Evolutionary conservation across 2,113 vertebrate genomes (phyloP), one percentile per base, ranked within the genome.

Genomic region (Corythoichthys intestinalis): DNA sequence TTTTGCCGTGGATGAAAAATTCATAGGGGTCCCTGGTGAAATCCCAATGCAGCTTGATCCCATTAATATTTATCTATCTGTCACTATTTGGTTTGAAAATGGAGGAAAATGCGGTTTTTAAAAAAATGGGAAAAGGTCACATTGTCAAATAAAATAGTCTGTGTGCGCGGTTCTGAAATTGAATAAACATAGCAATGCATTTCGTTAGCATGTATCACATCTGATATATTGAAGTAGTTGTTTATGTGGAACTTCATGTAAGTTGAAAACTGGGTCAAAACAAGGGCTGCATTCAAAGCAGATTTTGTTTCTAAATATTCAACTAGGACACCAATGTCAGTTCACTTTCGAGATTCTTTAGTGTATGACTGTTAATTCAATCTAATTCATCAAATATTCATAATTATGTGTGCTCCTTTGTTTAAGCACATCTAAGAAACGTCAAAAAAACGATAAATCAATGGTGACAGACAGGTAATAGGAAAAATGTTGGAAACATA

Each of bases 61-160:
- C 76, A 88, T 89, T 81, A 87, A 89, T 89, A 91, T 90, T 85
- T 88, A 88, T 86, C 57, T 39, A 13, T 20, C 62, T 4, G 68
- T 81, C 89, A 78, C 81, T 81, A 85, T 85, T 75, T 77, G 80
- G 65, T 76, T 77, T 80, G 70, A 70, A 63, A 47, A 10, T 53
- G 2, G 61, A 75, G 50, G 50, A 70, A 77, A 64, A 38, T 28
- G 56, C 57, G 44, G n/a, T 14, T 20, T 2, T 20, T 9, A 4
- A 56, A 35, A 53, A 50, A 44, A 44, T 44, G 41, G n/a, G 61
- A 61, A 73, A 69, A 81, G 72, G 82, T 74, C 78, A 57, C 52
- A 64, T 58, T 15, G 34, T 58, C 3, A 12, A 37, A 37, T 34
- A 14, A 14, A 57, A 58, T 37, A 56, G 9, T 28, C 12, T 56